Evolutionary conservation across 53 echinoderm and acorn worm genomes (phyloP).

Genomic region (Apostichopus leukothele): DNA sequence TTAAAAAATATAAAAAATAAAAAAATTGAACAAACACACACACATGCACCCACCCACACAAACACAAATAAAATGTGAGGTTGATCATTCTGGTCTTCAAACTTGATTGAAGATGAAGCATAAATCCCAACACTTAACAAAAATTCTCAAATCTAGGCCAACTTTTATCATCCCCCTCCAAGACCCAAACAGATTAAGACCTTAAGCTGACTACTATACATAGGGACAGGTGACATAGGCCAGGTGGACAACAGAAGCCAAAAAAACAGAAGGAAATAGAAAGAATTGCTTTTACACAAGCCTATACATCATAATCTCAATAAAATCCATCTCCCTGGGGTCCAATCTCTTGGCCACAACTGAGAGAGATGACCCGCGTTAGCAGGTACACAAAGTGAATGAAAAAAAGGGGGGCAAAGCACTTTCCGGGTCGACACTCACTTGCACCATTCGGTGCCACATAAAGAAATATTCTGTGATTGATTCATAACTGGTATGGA

Average conservation of each 20-base stretch:
- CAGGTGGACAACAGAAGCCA: constrained; percentile 10
- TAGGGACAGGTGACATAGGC: constrained; percentile 28
- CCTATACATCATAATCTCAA: neutral
- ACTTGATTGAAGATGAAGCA: too few relatives aligned
- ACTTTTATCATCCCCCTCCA: too few relatives aligned
- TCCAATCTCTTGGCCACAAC: neutral
- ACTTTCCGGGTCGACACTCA: neutral
- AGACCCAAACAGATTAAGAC: too few relatives aligned
- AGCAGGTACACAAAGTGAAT: neutral
- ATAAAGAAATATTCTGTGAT: constrained; percentile 14
- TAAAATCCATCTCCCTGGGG: neutral
- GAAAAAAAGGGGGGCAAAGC: neutral
- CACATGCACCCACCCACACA: too few relatives aligned
- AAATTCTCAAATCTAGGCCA: too few relatives aligned
- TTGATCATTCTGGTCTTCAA: too few relatives aligned
- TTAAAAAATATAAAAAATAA: too few relatives aligned
- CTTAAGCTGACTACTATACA: too few relatives aligned
- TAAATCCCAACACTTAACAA: too few relatives aligned
- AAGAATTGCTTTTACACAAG: too few relatives aligned
- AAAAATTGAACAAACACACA: too few relatives aligned
- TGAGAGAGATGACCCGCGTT: neutral
- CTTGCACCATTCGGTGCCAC: constrained; percentile 10
- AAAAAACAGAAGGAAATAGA: neutral
- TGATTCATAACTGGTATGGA: constrained; percentile 13
- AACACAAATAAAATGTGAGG: too few relatives aligned